Evolutionary conservation across 2,113 vertebrate species (phyloP).

Genomic region (Egretta garzetta): DNA sequence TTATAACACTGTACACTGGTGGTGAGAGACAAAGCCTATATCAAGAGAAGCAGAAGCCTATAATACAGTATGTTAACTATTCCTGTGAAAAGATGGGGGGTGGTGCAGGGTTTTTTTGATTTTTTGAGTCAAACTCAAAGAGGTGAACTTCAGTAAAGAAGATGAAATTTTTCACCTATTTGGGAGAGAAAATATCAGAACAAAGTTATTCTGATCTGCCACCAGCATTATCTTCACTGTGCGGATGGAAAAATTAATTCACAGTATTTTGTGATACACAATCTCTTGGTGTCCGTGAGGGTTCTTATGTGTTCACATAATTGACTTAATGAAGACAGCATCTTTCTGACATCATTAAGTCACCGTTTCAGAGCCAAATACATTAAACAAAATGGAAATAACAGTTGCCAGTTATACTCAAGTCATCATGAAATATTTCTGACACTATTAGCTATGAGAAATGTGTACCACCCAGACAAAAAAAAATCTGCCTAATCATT

Average conservation of each 20-base stretch:
- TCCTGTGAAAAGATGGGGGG: background rate
- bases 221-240: background rate
- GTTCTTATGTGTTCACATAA: background rate
- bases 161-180: background rate
- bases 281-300: background rate
- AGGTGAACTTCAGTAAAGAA: background rate
- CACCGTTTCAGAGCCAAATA: background rate
- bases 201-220: background rate
- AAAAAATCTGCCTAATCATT: slow-evolving; percentile 12
- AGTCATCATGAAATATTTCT: slow-evolving; percentile 9
- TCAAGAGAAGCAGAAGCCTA: background rate
- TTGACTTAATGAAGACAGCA: background rate
- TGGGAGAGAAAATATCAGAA: background rate
- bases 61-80: background rate
- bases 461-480: background rate
- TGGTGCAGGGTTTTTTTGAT: background rate
- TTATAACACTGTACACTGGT: background rate
- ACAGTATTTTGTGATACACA: background rate
- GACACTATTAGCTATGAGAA: background rate
- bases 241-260: background rate
- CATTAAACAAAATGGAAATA: slow-evolving; percentile 18
- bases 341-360: background rate
- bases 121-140: background rate
- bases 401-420: background rate
- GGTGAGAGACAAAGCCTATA: background rate